A percentile compares a stretch with the other conserved stretches of the same genome.
Evolutionary conservation across 2,797 vertebrate genomes (phyloP).

Genomic region (Hirundo rustica): DNA sequence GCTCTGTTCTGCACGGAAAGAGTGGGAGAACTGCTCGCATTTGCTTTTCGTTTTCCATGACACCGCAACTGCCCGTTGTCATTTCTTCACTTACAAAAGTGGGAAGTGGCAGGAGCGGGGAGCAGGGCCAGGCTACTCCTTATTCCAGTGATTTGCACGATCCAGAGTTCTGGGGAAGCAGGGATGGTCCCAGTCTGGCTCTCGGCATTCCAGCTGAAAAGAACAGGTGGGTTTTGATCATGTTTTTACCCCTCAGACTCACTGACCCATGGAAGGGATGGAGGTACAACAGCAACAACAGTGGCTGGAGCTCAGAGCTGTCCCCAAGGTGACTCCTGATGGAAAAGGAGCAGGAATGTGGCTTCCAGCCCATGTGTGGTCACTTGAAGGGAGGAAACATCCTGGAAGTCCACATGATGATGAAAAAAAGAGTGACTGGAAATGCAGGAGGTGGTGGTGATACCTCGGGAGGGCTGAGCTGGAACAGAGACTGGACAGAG

Average conservation of each 20-base stretch:
- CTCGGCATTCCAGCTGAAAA: background rate
- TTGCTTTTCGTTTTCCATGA: background rate
- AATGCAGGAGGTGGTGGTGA: background rate
- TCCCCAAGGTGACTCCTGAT: background rate
- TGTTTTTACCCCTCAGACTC: background rate
- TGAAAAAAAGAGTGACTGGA: background rate
- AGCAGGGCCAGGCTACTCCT: background rate
- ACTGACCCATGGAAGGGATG: background rate
- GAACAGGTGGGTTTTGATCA: accelerated
- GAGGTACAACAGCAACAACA: background rate
- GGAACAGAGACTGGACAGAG: no score
- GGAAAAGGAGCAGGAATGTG: background rate
- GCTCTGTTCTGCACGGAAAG: background rate
- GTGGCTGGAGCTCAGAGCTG: background rate
- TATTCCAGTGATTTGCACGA: background rate
- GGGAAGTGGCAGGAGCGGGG: background rate
- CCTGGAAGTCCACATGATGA: background rate
- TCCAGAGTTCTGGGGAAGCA: background rate
- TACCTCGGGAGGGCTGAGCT: no score
- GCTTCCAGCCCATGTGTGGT: background rate
- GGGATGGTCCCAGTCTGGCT: background rate
- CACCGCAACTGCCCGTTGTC: accelerated
- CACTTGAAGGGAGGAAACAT: background rate
- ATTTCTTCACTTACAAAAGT: background rate
- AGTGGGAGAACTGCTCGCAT: background rate